Evolutionary conservation across 2,888 invertebrate genomes (phyloP), one percentile per base, ranked within the genome.

Genomic region (Limenitis camilla): DNA sequence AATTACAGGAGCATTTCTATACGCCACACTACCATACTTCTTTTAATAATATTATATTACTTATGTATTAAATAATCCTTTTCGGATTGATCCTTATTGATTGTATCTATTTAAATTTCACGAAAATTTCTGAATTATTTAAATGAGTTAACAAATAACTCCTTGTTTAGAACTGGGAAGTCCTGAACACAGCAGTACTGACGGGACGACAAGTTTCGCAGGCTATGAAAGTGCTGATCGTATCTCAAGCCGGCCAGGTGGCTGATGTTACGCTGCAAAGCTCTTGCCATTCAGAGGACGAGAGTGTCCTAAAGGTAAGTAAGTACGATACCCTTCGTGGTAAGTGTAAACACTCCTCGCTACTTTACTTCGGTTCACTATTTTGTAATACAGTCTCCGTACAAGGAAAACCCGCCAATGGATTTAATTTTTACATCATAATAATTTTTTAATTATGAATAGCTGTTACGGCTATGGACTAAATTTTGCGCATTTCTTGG

Each of bases 251-350:
- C 0, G 97, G 97, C 10, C 95, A 95, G 81, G 95, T 97, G 6
- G 96, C 96, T 54, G 98, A 98, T 81, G 97, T 98, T 63, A 98
- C 98, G 27, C 88, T 96, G 57, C 96, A 97, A 78, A 95, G 97
- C 62, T 96, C 96, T 53, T 98, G 98, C 76, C 94, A 96, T 75
- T 97, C 97, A 5, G 95, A 96, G 68, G 97, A 98, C 76, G 96
- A 97, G 78, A 96, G 96, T 71, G 97, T 97, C 30, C 91, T 98
- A 52, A 98, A 98, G 93, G 98, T 97, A 88, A 75, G 63, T 19
- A 19, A 19, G 19, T 19, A 19, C 19, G 19, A 19, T 19, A 19
- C 19, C 19, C 19, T 19, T 19, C 19, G 19, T 19, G 19, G 1
- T 19, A 19, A 19, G 19, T 19, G 19, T 19, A 19, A 19, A 19